Evolutionary conservation across 2,797 vertebrate genomes (phyloP).

Genomic region (Pterois miles): DNA sequence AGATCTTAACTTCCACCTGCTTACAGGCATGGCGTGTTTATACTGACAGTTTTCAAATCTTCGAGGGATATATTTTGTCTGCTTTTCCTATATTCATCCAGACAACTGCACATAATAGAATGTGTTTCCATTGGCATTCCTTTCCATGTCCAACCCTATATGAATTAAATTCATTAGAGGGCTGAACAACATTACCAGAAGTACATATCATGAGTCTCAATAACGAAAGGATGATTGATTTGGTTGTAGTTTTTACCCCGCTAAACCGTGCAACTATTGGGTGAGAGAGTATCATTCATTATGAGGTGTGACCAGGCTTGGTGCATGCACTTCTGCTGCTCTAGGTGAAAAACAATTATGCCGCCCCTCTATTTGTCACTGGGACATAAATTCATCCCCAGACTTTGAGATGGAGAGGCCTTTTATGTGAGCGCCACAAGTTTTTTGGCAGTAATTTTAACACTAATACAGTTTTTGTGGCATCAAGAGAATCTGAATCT

Average conservation of each 20-base stretch:
- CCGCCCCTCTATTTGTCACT: background rate
- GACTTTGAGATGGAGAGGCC: background rate
- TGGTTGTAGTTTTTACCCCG: background rate
- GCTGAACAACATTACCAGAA: background rate
- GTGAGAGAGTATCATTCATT: background rate
- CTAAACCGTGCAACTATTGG: background rate
- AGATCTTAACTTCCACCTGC: conserved; percentile 35
- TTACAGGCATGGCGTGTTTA: conserved; percentile 31
- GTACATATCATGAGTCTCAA: background rate
- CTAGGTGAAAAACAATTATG: background rate
- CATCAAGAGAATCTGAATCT: background rate
- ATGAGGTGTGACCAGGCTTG: background rate
- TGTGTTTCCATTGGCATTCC: background rate
- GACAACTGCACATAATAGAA: background rate
- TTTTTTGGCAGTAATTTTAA: background rate
- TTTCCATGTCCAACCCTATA: background rate
- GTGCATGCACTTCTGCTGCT: background rate
- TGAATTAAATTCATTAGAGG: background rate
- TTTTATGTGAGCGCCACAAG: background rate
- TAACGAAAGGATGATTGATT: background rate
- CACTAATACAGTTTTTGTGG: background rate
- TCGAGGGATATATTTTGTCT: conserved; percentile 23
- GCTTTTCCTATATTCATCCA: conserved; percentile 8
- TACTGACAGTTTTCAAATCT: conserved; percentile 43
- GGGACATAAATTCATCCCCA: background rate